A percentile compares a stretch with the other conserved stretches of the same genome.
phyloP scores from a whole-genome alignment of 2,113 vertebrate species.

The Neolamprologus variostigma region DNA sequence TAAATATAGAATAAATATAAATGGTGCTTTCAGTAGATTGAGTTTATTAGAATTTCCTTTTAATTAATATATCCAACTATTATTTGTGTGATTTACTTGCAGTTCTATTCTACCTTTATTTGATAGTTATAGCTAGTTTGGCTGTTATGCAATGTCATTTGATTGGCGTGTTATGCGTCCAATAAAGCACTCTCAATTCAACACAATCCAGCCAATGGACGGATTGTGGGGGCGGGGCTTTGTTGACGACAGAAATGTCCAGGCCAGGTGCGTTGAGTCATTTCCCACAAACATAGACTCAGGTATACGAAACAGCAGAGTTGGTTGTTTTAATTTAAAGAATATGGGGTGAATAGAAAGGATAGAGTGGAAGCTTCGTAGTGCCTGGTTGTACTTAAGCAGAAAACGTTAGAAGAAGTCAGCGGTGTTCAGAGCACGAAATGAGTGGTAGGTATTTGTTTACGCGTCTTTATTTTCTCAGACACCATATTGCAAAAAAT shows the following conservation, averaged over 20 bases:
- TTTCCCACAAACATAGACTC: constrained; percentile 5
- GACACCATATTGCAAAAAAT: not conserved
- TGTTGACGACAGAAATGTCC: not conserved
- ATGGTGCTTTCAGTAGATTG: not conserved
- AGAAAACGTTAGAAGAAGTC: not conserved
- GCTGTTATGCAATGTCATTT: not conserved
- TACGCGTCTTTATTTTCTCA: not conserved
- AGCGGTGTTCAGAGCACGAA: not conserved
- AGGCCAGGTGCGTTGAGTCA: not conserved
- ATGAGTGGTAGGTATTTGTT: constrained; percentile 28
- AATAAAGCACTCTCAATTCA: not conserved
- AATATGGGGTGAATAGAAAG: not conserved
- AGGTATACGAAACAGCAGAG: not conserved
- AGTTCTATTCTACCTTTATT: not conserved
- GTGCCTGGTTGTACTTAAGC: not conserved
- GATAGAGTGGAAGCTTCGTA: not conserved
- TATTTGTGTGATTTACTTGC: not conserved
- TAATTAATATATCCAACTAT: not conserved
- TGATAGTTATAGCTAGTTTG: not conserved
- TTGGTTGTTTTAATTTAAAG: not conserved
- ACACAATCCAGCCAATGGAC: constrained; percentile 13
- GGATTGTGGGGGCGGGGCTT: not conserved
- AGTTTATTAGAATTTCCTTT: not conserved
- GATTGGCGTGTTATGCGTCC: not conserved
- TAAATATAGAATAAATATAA: not conserved